These are phyloP conservation scores for Rhinogobio ventralis DNA, from an alignment of 2,797 vertebrate species.

Conservation along the genomic window DNA sequence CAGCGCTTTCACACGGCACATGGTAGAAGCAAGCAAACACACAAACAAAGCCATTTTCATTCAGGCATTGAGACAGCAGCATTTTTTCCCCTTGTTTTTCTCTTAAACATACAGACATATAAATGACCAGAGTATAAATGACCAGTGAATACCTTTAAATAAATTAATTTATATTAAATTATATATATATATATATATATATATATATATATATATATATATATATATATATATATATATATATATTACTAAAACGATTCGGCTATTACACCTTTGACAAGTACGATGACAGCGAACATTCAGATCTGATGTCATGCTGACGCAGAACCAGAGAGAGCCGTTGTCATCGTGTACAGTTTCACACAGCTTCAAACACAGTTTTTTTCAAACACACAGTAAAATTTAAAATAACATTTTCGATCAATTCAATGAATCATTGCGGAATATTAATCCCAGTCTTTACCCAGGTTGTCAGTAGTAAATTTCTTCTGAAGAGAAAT, in stretches of 20 bases:
- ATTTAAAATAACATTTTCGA: too few relatives aligned
- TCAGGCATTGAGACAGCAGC: slow-evolving; percentile 62
- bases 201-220: too few relatives aligned
- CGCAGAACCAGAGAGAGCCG: neutral
- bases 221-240: too few relatives aligned
- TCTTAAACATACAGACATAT: neutral
- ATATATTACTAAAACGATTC: too few relatives aligned
- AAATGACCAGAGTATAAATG: neutral
- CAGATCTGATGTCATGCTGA: neutral
- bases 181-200: too few relatives aligned
- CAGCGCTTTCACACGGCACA: slow-evolving; percentile 10
- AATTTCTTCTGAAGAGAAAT: neutral
- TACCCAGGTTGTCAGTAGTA: neutral
- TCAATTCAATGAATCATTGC: neutral
- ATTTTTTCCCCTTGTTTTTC: slow-evolving; percentile 13
- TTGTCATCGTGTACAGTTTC: neutral
- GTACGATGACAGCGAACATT: neutral
- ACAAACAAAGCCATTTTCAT: slow-evolving; percentile 59
- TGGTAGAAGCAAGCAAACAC: slow-evolving; percentile 37
- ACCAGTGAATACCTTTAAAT: neutral
- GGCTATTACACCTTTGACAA: neutral
- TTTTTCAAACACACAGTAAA: neutral
- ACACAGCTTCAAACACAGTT: neutral
- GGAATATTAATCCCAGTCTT: neutral
- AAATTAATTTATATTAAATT: too few relatives aligned